Evolutionary conservation across 2,888 invertebrate species (phyloP).

Genomic region (Unio delphinus): DNA sequence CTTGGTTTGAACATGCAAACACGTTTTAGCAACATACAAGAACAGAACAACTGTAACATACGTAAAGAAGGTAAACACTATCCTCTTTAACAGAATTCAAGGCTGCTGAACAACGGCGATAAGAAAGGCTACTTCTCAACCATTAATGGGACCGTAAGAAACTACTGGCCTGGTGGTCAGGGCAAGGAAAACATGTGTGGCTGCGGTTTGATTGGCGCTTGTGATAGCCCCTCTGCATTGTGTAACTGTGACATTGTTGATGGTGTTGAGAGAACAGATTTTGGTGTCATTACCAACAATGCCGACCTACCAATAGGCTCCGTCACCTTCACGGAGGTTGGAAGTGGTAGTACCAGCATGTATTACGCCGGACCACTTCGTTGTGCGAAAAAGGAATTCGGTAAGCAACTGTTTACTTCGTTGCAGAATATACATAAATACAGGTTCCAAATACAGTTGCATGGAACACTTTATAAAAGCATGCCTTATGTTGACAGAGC

Average conservation of each 20-base stretch:
- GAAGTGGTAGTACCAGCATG: conserved; percentile 12
- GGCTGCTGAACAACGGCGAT: conserved; percentile 30
- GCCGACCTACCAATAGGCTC: conserved; percentile 48
- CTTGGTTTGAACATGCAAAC: too few relatives aligned
- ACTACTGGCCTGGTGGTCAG: conserved; percentile 47
- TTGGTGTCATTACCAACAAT: conserved; percentile 51
- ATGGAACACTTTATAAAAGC: too few relatives aligned
- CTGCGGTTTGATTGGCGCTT: conserved; percentile 51
- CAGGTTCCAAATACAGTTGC: too few relatives aligned
- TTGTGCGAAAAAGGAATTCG: conserved; percentile 55
- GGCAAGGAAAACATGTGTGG: conserved; percentile 41
- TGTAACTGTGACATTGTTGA: conserved; percentile 64
- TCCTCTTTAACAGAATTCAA: conserved; percentile 19
- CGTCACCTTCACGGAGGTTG: conserved; percentile 37
- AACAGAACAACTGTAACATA: too few relatives aligned
- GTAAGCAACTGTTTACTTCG: conserved; percentile 29
- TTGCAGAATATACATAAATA: too few relatives aligned
- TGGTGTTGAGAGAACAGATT: conserved; percentile 45
- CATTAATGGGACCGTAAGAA: conserved; percentile 14
- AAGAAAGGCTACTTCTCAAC: conserved; percentile 20
- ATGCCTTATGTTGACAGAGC: too few relatives aligned
- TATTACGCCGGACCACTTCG: conserved; percentile 40
- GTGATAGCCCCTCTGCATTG: conserved; percentile 20
- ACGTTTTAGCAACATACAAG: too few relatives aligned
- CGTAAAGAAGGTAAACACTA: too few relatives aligned